These are phyloP conservation scores for Ginglymostoma cirratum DNA, from an alignment of 2,113 vertebrate genomes.

Conservation along the genomic window DNA sequence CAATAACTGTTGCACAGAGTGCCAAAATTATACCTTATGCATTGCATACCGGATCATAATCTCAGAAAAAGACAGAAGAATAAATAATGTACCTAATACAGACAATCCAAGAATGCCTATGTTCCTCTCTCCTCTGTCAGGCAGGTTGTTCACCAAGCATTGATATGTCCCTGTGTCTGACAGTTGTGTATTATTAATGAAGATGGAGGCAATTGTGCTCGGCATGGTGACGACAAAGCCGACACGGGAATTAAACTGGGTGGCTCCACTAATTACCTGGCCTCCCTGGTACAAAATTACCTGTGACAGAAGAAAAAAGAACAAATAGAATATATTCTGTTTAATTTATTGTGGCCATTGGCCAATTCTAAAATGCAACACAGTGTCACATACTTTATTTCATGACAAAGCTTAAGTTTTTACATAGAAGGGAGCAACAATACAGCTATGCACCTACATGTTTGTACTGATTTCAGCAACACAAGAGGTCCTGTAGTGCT, in stretches of 20 bases:
- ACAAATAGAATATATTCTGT: background rate
- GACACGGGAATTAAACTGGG: conserved; percentile 83
- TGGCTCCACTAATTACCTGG: conserved; percentile 85
- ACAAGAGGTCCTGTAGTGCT: background rate
- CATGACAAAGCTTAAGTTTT: background rate
- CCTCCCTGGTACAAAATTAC: conserved; percentile 96
- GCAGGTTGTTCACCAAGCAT: conserved; percentile 97
- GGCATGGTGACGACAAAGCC: conserved; percentile 93
- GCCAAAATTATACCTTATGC: background rate
- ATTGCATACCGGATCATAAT: background rate
- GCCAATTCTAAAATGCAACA: background rate
- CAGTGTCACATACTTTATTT: background rate
- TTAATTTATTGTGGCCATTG: background rate
- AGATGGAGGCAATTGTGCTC: conserved; percentile 96
- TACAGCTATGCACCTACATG: background rate
- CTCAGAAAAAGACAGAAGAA: background rate
- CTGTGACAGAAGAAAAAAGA: conserved; percentile 54
- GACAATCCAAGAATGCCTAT: conserved; percentile 94
- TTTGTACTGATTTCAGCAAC: background rate
- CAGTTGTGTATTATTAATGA: conserved; percentile 97
- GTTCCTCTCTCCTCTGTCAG: conserved; percentile 85
- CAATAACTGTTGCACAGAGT: conserved; percentile 41
- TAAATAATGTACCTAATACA: conserved; percentile 74
- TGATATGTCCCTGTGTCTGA: conserved; percentile 97
- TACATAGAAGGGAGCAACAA: background rate